These are phyloP conservation scores for Anthoscopus minutus DNA, from an alignment of 2,113 vertebrate genomes.

Conservation along the genomic window DNA sequence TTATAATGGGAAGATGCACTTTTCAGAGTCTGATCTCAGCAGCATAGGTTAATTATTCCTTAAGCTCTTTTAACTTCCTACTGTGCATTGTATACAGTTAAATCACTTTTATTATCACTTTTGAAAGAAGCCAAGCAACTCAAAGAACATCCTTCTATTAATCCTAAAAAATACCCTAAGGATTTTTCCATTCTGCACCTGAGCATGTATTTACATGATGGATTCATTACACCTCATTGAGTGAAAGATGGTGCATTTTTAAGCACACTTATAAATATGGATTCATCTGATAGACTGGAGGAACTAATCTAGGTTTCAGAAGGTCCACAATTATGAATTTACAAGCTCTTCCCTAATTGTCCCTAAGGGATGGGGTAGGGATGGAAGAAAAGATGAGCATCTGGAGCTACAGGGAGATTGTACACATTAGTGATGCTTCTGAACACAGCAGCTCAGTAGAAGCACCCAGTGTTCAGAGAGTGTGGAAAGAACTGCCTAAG, in stretches of 20 bases:
- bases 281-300: not conserved
- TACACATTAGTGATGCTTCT: not conserved
- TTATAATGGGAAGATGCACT: not conserved
- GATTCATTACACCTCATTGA: constrained; percentile 27
- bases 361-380: not conserved
- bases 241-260: not conserved
- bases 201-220: not conserved
- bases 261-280: constrained; percentile 20
- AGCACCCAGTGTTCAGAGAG: not conserved
- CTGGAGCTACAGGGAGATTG: not conserved
- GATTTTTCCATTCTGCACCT: constrained; percentile 7
- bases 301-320: constrained; percentile 5
- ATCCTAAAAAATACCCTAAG: not conserved
- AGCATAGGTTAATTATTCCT: not conserved
- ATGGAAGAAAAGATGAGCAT: not conserved
- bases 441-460: not conserved
- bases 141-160: not conserved
- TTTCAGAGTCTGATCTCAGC: not conserved
- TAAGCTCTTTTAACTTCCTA: not conserved
- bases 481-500: not conserved
- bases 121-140: not conserved
- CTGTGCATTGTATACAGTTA: not conserved
- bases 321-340: constrained; percentile 15
- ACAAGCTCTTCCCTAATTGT: not conserved
- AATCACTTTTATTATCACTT: not conserved